Conservation (phyloP, 2,888 invertebrate genomes). For the Acanthosepion esculentum region DNA sequence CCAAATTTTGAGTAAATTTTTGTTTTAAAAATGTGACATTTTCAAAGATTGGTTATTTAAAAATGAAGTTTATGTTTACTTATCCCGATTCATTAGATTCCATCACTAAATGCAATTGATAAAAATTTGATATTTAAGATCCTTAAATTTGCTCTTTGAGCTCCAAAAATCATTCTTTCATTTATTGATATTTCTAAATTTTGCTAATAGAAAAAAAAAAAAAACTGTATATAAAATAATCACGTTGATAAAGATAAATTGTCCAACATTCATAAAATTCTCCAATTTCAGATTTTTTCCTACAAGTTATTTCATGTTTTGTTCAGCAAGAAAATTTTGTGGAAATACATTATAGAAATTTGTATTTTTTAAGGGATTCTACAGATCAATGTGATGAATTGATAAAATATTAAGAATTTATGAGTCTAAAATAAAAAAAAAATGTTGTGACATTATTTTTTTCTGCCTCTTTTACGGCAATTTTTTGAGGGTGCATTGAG, state of each 20-base stretch:
- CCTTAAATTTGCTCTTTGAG: too few relatives aligned
- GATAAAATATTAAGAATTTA: not conserved
- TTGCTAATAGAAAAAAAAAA: not conserved
- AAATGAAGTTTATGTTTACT: too few relatives aligned
- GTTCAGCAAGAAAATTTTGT: too few relatives aligned
- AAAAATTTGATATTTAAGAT: too few relatives aligned
- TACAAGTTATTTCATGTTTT: not conserved
- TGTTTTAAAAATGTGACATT: not conserved
- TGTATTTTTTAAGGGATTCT: not conserved
- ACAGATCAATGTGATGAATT: not conserved
- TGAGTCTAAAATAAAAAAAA: not conserved
- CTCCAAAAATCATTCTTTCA: too few relatives aligned
- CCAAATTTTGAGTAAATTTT: not conserved
- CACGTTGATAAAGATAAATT: not conserved
- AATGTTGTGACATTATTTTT: not conserved
- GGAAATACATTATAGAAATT: too few relatives aligned
- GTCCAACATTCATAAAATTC: not conserved
- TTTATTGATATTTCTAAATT: not conserved
- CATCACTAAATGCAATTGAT: too few relatives aligned
- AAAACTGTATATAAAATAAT: not conserved
- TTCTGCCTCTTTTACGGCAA: not conserved
- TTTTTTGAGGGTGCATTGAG: slow-evolving; percentile 34
- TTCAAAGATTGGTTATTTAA: too few relatives aligned
- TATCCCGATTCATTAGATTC: too few relatives aligned
- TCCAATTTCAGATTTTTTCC: not conserved